These are phyloP conservation scores for Hirundo rustica DNA, from an alignment of 2,797 vertebrate genomes.

Conservation along the genomic window DNA sequence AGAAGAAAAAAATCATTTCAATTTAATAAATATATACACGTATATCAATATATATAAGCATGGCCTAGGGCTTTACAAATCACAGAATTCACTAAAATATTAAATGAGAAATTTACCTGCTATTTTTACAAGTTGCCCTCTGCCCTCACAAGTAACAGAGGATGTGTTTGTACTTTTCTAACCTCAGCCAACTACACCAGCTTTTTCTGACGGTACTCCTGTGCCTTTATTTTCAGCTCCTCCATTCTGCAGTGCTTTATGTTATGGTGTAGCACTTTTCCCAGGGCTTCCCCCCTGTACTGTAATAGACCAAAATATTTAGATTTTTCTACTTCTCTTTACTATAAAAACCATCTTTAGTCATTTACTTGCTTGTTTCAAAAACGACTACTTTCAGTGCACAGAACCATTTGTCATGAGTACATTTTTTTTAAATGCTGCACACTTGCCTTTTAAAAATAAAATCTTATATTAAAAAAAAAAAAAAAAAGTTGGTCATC, in stretches of 20 bases:
- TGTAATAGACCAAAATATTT: neutral
- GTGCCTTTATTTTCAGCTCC: neutral
- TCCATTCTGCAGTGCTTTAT: neutral
- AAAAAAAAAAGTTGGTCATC: neutral
- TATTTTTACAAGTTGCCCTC: neutral
- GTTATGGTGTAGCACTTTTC: neutral
- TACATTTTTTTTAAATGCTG: neutral
- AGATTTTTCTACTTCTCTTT: neutral
- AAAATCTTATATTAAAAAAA: neutral
- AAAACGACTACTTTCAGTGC: neutral
- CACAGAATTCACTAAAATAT: conserved; percentile 4
- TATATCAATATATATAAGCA: neutral
- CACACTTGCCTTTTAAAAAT: neutral
- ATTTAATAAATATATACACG: neutral
- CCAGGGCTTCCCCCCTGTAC: neutral
- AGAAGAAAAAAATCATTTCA: conserved; percentile 16
- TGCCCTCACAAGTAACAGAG: neutral
- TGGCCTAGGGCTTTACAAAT: conserved; percentile 9
- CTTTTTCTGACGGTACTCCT: neutral
- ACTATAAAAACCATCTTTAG: neutral
- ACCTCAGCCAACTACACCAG: neutral
- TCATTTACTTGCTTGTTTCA: neutral
- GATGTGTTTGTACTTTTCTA: neutral
- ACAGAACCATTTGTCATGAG: neutral
- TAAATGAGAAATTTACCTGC: conserved; percentile 1